A percentile compares a stretch with the other conserved stretches of the same genome.
phyloP scores from a whole-genome alignment of 1,140 invertebrate genomes.

The Caenorhabditis latens region DNA sequence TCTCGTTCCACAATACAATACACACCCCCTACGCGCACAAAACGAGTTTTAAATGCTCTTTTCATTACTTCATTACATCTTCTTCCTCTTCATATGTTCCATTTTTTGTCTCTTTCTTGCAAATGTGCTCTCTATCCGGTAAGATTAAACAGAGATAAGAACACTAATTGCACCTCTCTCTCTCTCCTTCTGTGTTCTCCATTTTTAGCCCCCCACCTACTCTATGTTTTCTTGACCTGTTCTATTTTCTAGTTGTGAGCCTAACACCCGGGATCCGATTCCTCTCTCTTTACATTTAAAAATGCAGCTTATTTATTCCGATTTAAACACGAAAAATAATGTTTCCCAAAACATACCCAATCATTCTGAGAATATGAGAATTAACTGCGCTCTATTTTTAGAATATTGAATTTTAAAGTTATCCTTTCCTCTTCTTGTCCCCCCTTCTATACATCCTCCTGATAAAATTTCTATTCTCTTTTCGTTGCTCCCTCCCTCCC shows the following conservation, averaged over 20 bases:
- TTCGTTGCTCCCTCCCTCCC: not conserved
- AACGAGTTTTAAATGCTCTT: constrained; percentile 45
- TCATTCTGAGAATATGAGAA: constrained; percentile 25
- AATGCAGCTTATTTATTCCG: constrained; percentile 30
- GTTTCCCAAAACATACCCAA: no score
- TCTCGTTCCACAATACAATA: constrained; percentile 40
- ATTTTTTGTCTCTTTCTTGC: not conserved
- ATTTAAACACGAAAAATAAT: not conserved
- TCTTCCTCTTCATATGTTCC: constrained; percentile 27
- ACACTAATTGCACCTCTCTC: not conserved
- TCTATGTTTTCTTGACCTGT: constrained; percentile 8
- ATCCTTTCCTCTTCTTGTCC: not conserved
- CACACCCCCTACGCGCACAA: not conserved
- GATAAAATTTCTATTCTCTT: no score
- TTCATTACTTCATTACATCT: not conserved
- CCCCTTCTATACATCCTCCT: not conserved
- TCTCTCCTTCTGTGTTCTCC: constrained; percentile 54
- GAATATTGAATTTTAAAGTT: not conserved
- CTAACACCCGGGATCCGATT: constrained; percentile 39
- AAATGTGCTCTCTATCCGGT: not conserved
- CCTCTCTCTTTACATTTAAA: constrained; percentile 14
- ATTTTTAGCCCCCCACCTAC: constrained; percentile 9
- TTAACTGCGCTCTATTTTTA: not conserved
- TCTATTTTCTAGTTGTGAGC: constrained; percentile 46
- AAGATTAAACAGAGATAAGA: not conserved